These are phyloP conservation scores for Trissonchulus latispiculum DNA, from an alignment of 2,888 invertebrate genomes.

Conservation along the genomic window DNA sequence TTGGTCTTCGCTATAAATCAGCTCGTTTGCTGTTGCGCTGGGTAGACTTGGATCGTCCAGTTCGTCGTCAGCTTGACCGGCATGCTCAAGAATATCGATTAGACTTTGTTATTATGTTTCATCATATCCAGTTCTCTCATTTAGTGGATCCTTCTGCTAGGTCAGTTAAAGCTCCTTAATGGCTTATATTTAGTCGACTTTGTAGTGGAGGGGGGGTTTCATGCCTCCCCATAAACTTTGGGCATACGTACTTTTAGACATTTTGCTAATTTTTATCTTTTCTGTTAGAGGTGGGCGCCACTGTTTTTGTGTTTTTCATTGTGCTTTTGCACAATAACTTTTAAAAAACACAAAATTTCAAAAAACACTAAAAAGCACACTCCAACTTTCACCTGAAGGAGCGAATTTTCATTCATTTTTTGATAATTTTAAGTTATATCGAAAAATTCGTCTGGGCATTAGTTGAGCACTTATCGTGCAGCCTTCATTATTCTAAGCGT, in stretches of 20 bases:
- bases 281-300: no score
- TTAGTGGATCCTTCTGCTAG: slow-evolving; percentile 86
- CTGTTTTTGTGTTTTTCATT: no score
- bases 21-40: slow-evolving; percentile 57
- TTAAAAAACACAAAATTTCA: no score
- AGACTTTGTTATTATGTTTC: slow-evolving; percentile 85
- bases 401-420: no score
- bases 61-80: slow-evolving; percentile 88
- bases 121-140: slow-evolving; percentile 73
- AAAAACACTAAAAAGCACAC: no score
- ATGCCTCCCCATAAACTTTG: background rate
- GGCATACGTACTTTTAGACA: background rate
- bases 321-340: no score
- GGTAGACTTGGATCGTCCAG: slow-evolving; percentile 83
- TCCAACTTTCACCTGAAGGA: no score
- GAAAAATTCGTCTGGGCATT: no score
- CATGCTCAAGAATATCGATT: slow-evolving; percentile 69
- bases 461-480: no score
- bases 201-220: background rate
- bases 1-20: slow-evolving; percentile 76
- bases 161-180: slow-evolving; percentile 45
- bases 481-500: no score
- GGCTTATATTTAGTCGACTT: background rate
- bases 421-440: no score
- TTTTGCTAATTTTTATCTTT: no score